These are phyloP conservation scores for Eumerus sabulonum DNA, from an alignment of 2,888 invertebrate species.

Conservation along the genomic window DNA sequence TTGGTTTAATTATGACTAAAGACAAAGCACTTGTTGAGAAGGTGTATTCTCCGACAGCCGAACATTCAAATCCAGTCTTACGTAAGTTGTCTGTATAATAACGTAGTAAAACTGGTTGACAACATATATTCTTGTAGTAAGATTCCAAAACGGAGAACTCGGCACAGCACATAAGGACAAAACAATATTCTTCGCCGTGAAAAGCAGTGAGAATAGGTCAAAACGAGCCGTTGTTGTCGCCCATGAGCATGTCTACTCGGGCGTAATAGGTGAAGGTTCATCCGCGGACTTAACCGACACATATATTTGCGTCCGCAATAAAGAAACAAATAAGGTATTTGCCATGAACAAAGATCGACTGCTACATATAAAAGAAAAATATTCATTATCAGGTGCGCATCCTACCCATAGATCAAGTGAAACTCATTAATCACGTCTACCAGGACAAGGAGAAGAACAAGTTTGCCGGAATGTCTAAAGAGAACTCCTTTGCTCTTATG, in stretches of 20 bases:
- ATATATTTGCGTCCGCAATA: constrained; percentile 75
- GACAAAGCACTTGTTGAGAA: constrained; percentile 71
- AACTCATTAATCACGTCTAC: constrained; percentile 74
- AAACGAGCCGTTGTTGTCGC: constrained; percentile 72
- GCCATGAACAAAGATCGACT: no score
- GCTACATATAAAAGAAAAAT: no score
- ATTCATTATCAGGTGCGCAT: constrained; percentile 71
- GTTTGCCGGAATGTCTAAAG: constrained; percentile 68
- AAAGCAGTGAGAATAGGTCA: constrained; percentile 43
- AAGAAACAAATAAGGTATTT: constrained; percentile 74
- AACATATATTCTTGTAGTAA: no score
- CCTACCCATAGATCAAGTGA: constrained; percentile 74
- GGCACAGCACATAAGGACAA: constrained; percentile 64
- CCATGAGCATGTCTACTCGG: constrained; percentile 72
- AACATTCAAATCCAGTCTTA: constrained; percentile 70
- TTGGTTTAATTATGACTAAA: constrained; percentile 69
- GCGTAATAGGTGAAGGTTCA: constrained; percentile 63
- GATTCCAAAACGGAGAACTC: constrained; percentile 76
- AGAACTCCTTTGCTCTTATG: constrained; percentile 70
- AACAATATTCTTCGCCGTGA: constrained; percentile 70
- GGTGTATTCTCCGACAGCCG: constrained; percentile 63
- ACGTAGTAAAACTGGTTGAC: no score
- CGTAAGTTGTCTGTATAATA: constrained; percentile 72
- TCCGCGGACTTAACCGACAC: constrained; percentile 71
- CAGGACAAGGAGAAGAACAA: constrained; percentile 65